A percentile compares a stretch with the other conserved stretches of the same genome.
phyloP scores from a whole-genome alignment of 2,888 invertebrate species.

The Ommatoiulus sabulosus region DNA sequence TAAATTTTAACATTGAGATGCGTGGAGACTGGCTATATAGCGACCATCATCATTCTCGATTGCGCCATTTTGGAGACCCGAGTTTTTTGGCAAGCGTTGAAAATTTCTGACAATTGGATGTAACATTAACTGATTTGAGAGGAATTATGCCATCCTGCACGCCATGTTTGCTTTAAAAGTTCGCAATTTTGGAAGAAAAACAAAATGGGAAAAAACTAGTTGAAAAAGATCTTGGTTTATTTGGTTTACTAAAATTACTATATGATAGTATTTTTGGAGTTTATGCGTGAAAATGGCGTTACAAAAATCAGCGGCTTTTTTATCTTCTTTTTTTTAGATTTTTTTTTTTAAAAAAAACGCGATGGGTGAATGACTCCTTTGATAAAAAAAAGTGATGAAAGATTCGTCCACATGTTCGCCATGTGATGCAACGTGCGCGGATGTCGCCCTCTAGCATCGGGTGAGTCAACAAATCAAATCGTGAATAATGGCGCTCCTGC shows the following conservation, averaged over 20 bases:
- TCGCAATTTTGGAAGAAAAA: neutral
- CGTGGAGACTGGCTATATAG: too few species aligned
- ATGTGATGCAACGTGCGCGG: neutral
- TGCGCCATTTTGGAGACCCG: neutral
- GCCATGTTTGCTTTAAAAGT: neutral
- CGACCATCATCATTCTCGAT: too few species aligned
- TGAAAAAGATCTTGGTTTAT: neutral
- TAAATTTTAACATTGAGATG: too few species aligned
- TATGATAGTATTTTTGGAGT: neutral
- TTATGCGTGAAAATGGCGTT: slow-evolving; percentile 14
- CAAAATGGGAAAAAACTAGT: neutral
- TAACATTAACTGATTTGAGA: neutral
- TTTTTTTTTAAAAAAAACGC: neutral
- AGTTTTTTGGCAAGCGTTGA: neutral
- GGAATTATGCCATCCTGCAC: neutral
- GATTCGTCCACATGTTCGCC: neutral
- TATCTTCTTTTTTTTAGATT: neutral
- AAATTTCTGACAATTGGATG: neutral
- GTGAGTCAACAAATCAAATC: neutral
- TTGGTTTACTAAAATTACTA: neutral
- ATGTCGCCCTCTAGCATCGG: neutral
- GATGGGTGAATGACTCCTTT: slow-evolving; percentile 9
- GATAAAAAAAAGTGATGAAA: slow-evolving; percentile 8
- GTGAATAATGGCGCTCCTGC: neutral
- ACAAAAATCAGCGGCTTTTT: slow-evolving; percentile 11